Conservation (phyloP, 2,113 vertebrate genomes). For the Girardinichthys multiradiatus region DNA sequence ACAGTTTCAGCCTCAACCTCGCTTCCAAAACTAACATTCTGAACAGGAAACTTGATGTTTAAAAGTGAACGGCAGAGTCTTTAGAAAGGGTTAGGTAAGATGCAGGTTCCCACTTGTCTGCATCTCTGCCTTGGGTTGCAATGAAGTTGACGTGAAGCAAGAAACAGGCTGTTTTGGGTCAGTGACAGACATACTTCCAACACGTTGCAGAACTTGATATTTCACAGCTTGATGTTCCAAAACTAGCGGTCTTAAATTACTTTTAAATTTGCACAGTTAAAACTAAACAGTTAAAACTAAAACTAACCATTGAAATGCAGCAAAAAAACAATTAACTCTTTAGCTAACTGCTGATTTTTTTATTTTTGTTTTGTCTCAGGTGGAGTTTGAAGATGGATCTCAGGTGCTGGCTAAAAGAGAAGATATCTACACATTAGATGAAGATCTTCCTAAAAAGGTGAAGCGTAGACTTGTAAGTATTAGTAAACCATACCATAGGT, state of each 20-base stretch:
- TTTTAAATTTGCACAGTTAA: background rate
- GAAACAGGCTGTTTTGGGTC: background rate
- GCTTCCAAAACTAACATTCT: background rate
- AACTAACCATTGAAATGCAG: no score
- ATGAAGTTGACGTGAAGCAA: background rate
- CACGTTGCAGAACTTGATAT: no score
- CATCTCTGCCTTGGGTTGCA: background rate
- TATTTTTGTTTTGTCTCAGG: conserved; percentile 69
- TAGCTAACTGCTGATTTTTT: no score
- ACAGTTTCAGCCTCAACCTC: background rate
- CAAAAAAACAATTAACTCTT: no score
- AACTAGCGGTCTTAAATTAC: no score
- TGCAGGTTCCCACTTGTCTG: background rate
- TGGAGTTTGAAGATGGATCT: conserved; percentile 98
- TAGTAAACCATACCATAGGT: conserved; percentile 22
- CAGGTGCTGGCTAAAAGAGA: conserved; percentile 93
- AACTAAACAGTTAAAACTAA: no score
- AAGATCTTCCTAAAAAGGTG: conserved; percentile 96
- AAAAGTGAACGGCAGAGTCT: background rate
- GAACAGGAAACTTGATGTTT: background rate
- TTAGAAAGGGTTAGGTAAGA: background rate
- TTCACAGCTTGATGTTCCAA: no score
- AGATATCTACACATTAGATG: conserved; percentile 93
- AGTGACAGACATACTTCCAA: no score
- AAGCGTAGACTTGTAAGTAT: conserved; percentile 95